Evolutionary conservation across 2,797 vertebrate genomes (phyloP).

Genomic region (Hippopotamyrus pictus): DNA sequence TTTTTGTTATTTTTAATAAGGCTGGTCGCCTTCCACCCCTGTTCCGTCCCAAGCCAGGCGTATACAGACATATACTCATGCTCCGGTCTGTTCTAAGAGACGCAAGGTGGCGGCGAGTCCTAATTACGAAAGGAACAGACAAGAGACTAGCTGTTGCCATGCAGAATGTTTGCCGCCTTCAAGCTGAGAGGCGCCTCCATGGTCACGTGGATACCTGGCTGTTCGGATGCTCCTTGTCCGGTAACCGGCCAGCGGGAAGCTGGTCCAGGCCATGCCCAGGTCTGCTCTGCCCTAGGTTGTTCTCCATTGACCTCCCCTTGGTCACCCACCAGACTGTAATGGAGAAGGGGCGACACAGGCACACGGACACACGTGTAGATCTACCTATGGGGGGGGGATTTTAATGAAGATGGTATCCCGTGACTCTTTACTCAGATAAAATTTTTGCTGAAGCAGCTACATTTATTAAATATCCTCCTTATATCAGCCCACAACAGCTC

Average conservation of each 20-base stretch:
- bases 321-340: not conserved
- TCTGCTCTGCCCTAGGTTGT: not conserved
- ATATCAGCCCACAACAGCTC: not conserved
- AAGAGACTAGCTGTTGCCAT: not conserved
- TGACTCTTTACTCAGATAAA: not conserved
- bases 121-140: not conserved
- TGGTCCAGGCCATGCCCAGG: not conserved
- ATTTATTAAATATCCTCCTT: not conserved
- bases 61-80: not conserved
- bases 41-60: not conserved
- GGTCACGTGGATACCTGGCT: conserved; percentile 1
- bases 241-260: not conserved
- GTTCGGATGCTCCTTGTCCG: not conserved
- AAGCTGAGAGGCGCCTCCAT: not conserved
- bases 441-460: not conserved
- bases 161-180: not conserved
- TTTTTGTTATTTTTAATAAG: not conserved
- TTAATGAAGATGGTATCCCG: not conserved
- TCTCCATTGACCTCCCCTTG: not conserved
- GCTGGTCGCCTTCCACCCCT: not conserved
- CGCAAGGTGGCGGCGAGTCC: not conserved
- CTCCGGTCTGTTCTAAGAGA: not conserved
- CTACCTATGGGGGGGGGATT: not conserved
- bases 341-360: not conserved
- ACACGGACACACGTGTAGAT: not conserved